Evolutionary conservation across 1,140 invertebrate genomes (phyloP), one percentile per base, ranked within the genome.

Genomic region (Cecropterus lyciades): DNA sequence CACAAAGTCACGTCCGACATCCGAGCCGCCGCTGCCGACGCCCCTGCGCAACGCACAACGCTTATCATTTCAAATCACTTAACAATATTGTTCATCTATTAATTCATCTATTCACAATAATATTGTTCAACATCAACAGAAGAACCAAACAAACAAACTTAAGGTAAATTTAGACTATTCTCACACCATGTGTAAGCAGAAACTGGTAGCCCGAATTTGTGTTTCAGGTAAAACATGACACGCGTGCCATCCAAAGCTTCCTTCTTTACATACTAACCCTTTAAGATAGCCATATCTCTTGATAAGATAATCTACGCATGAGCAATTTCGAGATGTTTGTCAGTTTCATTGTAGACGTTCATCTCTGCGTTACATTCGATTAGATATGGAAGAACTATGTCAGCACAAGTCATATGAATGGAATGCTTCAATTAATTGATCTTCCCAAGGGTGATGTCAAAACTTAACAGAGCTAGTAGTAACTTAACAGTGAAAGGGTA

Each of bases 1-100:
- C 27, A 92, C 77, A 71, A 93, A 93, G 80, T 93, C 92, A 0
- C 91, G 80, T 1, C 73, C 75, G 3, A 75, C 76, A n/a, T 89
- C 87, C 7, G 80, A 70, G 6, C 85, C 85, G 1, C 80, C 88
- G 51, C 82, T 78, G 56, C 85, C 79, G 10, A 85, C 78, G 37
- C 87, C 87, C 80, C 87, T 87, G 74, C n/a, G 72, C 65, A 69
- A 67, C 51, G 55, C 52, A 59, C 20, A 16, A 17, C 9, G 27
- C 16, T 63, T 45, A 48, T 15, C 37, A 53, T 43, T 49, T 17
- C 4, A 24, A 46, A 17, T 11, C 33, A 37, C 33, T 37, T n/a
- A n/a, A n/a, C n/a, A n/a, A n/a, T n/a, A n/a, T n/a, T n/a, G n/a
- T n/a, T n/a, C n/a, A n/a, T n/a, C n/a, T n/a, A n/a, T n/a, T n/a